Evolutionary conservation across 2,113 vertebrate genomes (phyloP).

Genomic region (Gallinago media): DNA sequence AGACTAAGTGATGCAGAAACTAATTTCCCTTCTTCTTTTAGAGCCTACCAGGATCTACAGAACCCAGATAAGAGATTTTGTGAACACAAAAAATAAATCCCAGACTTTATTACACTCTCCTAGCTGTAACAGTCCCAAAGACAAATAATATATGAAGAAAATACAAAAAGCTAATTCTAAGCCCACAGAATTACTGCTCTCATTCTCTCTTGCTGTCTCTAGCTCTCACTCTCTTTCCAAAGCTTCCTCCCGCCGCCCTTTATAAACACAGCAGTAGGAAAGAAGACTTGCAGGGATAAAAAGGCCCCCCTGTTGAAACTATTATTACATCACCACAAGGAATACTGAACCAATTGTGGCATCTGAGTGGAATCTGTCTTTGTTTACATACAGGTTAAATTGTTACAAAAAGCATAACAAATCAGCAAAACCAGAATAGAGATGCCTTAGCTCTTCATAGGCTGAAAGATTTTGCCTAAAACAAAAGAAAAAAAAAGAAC

Average conservation of each 20-base stretch:
- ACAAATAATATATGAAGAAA: not conserved
- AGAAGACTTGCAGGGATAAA: conserved; percentile 51
- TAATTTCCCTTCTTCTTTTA: conserved; percentile 42
- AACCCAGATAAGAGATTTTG: conserved; percentile 30
- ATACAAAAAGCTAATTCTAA: conserved; percentile 23
- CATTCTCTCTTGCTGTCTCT: not conserved
- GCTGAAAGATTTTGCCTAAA: not conserved
- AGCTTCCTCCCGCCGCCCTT: not conserved
- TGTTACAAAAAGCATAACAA: conserved; percentile 29
- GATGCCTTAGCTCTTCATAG: not conserved
- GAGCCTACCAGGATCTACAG: not conserved
- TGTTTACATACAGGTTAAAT: conserved; percentile 34
- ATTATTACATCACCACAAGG: conserved; percentile 59
- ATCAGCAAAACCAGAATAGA: conserved; percentile 1
- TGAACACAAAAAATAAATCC: conserved; percentile 26
- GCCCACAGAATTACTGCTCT: conserved; percentile 10
- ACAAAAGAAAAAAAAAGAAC: not conserved
- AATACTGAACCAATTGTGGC: conserved; percentile 11
- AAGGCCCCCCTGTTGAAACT: conserved; percentile 30
- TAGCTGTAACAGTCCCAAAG: not conserved
- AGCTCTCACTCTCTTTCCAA: not conserved
- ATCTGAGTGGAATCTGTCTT: conserved; percentile 10
- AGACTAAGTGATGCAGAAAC: conserved; percentile 31
- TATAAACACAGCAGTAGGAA: conserved; percentile 19
- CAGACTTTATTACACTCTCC: not conserved